Evolutionary conservation across 2,888 invertebrate species (phyloP).

Genomic region (Drosophila kokeensis): DNA sequence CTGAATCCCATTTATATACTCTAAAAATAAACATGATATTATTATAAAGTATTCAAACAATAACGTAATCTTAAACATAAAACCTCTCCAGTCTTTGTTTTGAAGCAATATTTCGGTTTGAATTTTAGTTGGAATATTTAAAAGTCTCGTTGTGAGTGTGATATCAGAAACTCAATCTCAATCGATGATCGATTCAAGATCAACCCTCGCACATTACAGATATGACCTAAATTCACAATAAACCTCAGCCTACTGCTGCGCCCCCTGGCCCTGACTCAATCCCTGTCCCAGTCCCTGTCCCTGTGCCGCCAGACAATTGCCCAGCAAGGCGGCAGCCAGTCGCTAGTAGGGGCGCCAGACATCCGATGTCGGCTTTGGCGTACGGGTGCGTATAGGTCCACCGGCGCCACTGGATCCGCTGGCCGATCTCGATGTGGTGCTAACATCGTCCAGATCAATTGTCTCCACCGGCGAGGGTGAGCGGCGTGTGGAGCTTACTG

Average conservation of each 20-base stretch:
- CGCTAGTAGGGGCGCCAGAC: slow-evolving; percentile 92
- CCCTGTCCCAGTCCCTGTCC: slow-evolving; percentile 3
- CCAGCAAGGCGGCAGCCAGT: slow-evolving; percentile 80
- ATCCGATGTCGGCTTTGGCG: slow-evolving; percentile 87
- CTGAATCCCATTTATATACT: background rate
- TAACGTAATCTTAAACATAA: background rate
- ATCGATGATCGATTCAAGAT: slow-evolving; percentile 1
- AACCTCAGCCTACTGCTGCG: slow-evolving; percentile 8
- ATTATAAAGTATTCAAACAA: background rate
- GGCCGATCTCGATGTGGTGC: slow-evolving; percentile 79
- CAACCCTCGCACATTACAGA: slow-evolving; percentile 52
- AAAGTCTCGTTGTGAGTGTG: background rate
- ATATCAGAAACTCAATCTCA: background rate
- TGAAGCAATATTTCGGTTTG: background rate
- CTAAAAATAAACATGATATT: background rate
- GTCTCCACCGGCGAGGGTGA: slow-evolving; percentile 87
- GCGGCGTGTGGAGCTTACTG: slow-evolving; percentile 86
- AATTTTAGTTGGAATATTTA: background rate
- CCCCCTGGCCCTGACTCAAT: background rate
- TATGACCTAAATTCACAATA: slow-evolving; percentile 57
- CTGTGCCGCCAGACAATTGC: slow-evolving; percentile 67
- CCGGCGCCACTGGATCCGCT: slow-evolving; percentile 64
- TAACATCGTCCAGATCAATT: slow-evolving; percentile 82
- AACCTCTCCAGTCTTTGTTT: background rate
- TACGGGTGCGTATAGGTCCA: slow-evolving; percentile 84